Evolutionary conservation across 2,797 vertebrate genomes (phyloP), one percentile per base, ranked within the genome.

Genomic region (Glossophaga mutica): DNA sequence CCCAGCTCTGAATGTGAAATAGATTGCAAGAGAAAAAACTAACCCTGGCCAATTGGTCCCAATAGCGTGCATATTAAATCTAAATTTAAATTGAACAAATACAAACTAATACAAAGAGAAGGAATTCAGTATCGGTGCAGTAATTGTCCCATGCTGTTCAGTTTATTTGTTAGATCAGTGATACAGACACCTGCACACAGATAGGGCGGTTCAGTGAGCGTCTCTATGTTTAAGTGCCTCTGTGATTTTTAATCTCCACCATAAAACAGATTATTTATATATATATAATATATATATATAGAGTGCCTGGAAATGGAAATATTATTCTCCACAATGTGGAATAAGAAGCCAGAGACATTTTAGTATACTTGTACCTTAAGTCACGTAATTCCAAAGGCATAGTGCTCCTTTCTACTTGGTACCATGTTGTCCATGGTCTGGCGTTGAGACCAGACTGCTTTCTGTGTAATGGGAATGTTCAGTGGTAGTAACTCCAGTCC

Each of bases 61-160:
- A 65, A 12, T 77, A 12, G 8, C 84, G 55, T 65, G 81, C 84
- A 29, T 76, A 91, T 96, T 95, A 96, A 93, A 79, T 91, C 87
- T 93, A 76, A 94, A 93, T 94, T 94, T 92, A 97, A 96, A 92
- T 88, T 46, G 82, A 89, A 84, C 52, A 87, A 86, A 81, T 79
- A 22, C 46, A 87, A 77, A 85, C 90, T 93, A 88, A 88, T 94
- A 57, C 57, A 92, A 78, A 93, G 92, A 91, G 86, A 94, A 96
- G 74, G 59, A 94, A 87, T 70, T 86, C 21, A 82, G 71, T 76
- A 71, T 74, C 78, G 65, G 76, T 70, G 42, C 2, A 37, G 92
- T 94, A 91, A 96, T 95, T 90, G 89, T 84, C 84, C 95, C 55
- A 6, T 52, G 50, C 73, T 94, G 92, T 94, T 62, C 85, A 95